Base-by-base conservation (phyloP, 2,797 vertebrate species). In the Hyperoplus immaculatus region DNA sequence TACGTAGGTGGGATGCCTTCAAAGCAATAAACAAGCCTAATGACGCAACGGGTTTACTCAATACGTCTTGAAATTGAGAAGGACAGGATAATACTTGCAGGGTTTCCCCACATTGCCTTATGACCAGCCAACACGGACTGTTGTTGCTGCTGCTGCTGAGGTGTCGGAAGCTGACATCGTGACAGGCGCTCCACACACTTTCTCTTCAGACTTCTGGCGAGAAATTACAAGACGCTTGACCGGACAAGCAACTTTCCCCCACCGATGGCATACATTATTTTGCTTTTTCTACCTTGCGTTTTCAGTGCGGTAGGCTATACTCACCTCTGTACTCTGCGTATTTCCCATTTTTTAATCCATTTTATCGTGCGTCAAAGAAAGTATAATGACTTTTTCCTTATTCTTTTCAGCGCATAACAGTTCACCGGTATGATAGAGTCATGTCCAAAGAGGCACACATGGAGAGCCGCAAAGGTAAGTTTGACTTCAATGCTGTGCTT, bases 11-110 rank as follows among this genome's bases (percentile, higher is more conserved):
- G 61, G 85, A 87, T 88, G 87, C 76, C 80, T 87, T 75, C 29
- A 29, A 29, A 4, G 6, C 66, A 59, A 76, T 11, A 81, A 83
- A 84, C 87, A 15, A 87, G 85, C 79, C 78, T 76, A 57, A 89
- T 95, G 93, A 94, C 94, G 93, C 92, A 93, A 86, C 77, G 49
- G 64, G 60, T 90, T 92, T 85, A 91, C 90, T 88, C 89, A 91
- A 85, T 49, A 11, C 81, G 21, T 75, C 78, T 47, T 62, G 58
- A 79, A 36, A 64, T 72, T 47, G 82, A 71, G 75, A 68, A 72
- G 83, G 77, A 92, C 93, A 87, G 87, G 93, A 92, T 65, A 71
- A 74, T 67, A 92, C 91, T 72, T 86, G 91, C 83, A 88, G 84
- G 80, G 70, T 89, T 87, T 89, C 86, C 29, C 83, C 84, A 80